Conservation (phyloP, 1,140 invertebrate genomes). For the Heterodera schachtii region DNA sequence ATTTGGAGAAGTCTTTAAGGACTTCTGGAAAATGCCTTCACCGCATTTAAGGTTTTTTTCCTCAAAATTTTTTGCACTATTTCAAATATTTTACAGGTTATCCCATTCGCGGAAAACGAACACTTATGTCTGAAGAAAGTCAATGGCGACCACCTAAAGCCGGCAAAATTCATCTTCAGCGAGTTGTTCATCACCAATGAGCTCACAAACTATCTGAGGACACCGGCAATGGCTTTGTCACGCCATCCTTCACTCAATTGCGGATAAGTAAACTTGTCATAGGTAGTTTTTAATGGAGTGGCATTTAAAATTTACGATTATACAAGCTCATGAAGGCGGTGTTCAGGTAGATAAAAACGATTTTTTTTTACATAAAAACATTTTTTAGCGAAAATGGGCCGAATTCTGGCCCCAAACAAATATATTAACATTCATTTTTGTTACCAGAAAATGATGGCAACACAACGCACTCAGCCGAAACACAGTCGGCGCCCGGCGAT, state of each 20-base stretch:
- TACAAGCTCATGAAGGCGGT: not conserved
- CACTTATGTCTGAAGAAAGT: constrained; percentile 8
- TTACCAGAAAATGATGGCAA: too few relatives aligned
- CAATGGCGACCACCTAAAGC: constrained; percentile 27
- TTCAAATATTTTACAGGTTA: not conserved
- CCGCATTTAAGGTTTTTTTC: constrained; percentile 17
- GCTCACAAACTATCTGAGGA: constrained; percentile 14
- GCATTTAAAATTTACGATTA: too few relatives aligned
- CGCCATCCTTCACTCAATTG: constrained; percentile 24
- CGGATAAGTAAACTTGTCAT: constrained; percentile 6
- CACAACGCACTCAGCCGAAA: too few relatives aligned
- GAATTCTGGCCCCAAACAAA: not conserved
- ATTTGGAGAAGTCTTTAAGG: constrained; percentile 11
- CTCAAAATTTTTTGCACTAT: not conserved
- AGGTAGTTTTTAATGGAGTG: constrained; percentile 35
- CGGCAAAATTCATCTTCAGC: constrained; percentile 1
- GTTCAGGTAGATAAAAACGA: not conserved
- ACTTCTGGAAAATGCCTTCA: too few relatives aligned
- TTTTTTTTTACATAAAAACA: not conserved
- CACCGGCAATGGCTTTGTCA: constrained; percentile 1
- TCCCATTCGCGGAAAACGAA: constrained; percentile 19
- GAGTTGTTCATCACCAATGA: constrained; percentile 33
- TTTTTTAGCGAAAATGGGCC: constrained; percentile 1
- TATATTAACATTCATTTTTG: too few relatives aligned
- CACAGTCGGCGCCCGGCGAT: too few relatives aligned